phyloP scores from a whole-genome alignment of 1,140 invertebrate genomes.

The Drosophila aff. region DNA sequence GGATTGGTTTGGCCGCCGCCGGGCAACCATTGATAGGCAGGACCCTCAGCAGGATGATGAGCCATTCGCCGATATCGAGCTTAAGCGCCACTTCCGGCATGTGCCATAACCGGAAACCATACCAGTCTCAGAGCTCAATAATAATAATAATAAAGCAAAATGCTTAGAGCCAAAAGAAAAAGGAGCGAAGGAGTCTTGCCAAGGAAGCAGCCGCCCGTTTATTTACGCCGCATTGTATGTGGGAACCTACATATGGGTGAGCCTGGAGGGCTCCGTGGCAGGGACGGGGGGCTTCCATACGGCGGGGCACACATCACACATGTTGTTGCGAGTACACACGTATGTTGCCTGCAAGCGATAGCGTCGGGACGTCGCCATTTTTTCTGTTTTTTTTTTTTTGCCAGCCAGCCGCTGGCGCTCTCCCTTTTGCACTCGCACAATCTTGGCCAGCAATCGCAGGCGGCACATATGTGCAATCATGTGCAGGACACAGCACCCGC shows the following conservation, averaged over 20 bases:
- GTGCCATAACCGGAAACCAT: conserved; percentile 15
- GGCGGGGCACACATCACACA: conserved; percentile 84
- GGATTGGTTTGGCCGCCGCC: conserved; percentile 31
- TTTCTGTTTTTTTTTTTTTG: conserved; percentile 29
- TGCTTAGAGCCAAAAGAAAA: conserved; percentile 53
- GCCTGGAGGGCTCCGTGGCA: conserved; percentile 52
- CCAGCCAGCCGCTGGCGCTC: conserved; percentile 3
- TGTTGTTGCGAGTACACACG: conserved; percentile 84
- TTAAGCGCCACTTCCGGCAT: conserved; percentile 65
- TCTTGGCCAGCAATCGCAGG: conserved; percentile 76
- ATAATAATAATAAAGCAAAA: conserved; percentile 56
- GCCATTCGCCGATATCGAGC: conserved; percentile 41
- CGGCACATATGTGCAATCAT: conserved; percentile 80
- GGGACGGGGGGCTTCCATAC: conserved; percentile 71
- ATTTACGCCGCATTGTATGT: conserved; percentile 85
- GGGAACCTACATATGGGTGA: conserved; percentile 78
- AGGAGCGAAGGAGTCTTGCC: not conserved
- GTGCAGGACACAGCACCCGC: conserved; percentile 45
- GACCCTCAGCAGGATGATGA: conserved; percentile 37
- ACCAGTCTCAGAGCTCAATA: conserved; percentile 36
- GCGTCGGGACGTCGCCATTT: conserved; percentile 59
- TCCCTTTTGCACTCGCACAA: conserved; percentile 48
- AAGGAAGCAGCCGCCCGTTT: conserved; percentile 57
- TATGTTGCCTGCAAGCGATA: conserved; percentile 85
- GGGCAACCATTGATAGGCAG: conserved; percentile 42